Conservation (phyloP, 1,140 invertebrate genomes). For the Neodiprion pinetum region DNA sequence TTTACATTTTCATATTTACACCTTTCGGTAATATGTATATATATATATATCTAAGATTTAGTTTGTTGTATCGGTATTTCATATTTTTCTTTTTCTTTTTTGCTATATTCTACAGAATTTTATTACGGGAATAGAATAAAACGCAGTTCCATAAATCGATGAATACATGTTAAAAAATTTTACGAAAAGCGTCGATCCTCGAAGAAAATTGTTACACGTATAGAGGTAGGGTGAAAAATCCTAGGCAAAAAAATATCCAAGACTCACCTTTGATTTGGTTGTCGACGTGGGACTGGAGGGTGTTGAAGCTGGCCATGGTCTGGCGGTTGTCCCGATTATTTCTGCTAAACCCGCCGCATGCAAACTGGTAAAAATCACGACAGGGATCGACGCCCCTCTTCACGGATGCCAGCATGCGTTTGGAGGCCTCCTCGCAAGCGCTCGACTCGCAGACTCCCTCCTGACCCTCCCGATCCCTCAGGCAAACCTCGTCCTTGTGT, state of each 20-base stretch:
- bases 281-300: slow-evolving; percentile 55
- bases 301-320: slow-evolving; percentile 52
- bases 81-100: no score
- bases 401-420: slow-evolving; percentile 54
- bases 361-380: slow-evolving; percentile 74
- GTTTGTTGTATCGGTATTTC: no score
- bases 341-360: slow-evolving; percentile 65
- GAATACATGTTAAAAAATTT: no score
- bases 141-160: no score
- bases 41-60: no score
- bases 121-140: no score
- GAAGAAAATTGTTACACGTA: not conserved
- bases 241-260: slow-evolving; percentile 13
- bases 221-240: not conserved
- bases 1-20: no score
- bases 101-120: no score
- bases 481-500: slow-evolving; percentile 47
- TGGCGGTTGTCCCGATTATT: slow-evolving; percentile 31
- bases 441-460: slow-evolving; percentile 51
- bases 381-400: slow-evolving; percentile 64
- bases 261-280: slow-evolving; percentile 53
- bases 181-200: no score
- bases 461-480: slow-evolving; percentile 48
- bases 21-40: no score
- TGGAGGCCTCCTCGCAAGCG: slow-evolving; percentile 54